Conservation (phyloP, 2,797 vertebrate species). For the Rhinatrema bivittatum region DNA sequence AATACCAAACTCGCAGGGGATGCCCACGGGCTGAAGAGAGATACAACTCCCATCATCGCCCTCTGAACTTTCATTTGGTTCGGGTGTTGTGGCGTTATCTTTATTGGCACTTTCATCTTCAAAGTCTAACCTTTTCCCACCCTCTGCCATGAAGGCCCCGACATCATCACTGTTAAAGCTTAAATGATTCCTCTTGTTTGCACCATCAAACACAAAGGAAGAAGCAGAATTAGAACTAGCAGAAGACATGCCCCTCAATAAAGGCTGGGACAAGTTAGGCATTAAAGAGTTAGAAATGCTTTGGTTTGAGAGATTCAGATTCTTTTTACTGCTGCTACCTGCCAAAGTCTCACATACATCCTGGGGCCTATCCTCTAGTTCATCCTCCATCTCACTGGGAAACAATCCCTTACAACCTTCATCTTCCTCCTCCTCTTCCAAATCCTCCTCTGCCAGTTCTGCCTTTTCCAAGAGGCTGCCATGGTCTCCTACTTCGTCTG, state of each 20-base stretch:
- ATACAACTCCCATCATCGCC: constrained; percentile 86
- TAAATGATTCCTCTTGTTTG: constrained; percentile 85
- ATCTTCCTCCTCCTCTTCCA: constrained; percentile 58
- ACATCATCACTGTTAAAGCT: constrained; percentile 97
- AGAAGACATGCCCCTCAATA: constrained; percentile 81
- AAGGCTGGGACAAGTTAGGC: constrained; percentile 93
- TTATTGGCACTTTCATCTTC: constrained; percentile 98
- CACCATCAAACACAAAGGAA: constrained; percentile 86
- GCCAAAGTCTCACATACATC: constrained; percentile 68
- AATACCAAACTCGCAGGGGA: constrained; percentile 81
- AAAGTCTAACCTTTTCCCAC: constrained; percentile 79
- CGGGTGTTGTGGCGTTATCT: constrained; percentile 97
- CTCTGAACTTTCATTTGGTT: constrained; percentile 97
- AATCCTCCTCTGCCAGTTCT: constrained; percentile 67
- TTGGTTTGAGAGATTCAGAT: constrained; percentile 99
- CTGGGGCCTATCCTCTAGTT: constrained; percentile 78
- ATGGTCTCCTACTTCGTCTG: constrained; percentile 43
- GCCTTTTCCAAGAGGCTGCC: constrained; percentile 55
- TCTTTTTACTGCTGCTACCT: constrained; percentile 77
- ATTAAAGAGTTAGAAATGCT: constrained; percentile 99
- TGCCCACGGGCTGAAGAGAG: constrained; percentile 77
- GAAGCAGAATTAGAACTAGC: constrained; percentile 85
- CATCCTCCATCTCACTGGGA: constrained; percentile 79
- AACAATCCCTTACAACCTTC: constrained; percentile 80
- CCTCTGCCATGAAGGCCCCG: constrained; percentile 70